Evolutionary conservation across 2,113 vertebrate species (phyloP).

Genomic region (Alethe diademata): DNA sequence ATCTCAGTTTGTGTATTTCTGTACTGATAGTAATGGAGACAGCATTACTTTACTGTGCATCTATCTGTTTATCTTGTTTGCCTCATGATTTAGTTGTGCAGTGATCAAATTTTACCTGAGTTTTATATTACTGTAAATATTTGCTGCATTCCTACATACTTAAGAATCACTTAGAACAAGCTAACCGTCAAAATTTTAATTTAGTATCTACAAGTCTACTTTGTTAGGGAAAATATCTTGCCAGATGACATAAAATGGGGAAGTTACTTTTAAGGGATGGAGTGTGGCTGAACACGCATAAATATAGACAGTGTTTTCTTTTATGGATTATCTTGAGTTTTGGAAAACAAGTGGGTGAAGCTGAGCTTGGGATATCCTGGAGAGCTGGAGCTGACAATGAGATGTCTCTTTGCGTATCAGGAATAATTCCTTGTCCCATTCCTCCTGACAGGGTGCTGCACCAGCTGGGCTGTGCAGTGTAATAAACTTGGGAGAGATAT

Average conservation of each 20-base stretch:
- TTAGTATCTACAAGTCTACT: neutral
- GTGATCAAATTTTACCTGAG: neutral
- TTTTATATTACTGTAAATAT: neutral
- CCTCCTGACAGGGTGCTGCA: neutral
- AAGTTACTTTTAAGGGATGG: neutral
- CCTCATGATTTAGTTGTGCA: neutral
- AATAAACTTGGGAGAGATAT: neutral
- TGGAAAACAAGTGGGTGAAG: neutral
- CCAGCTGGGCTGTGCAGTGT: neutral
- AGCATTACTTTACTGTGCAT: too few relatives aligned
- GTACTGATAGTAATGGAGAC: neutral
- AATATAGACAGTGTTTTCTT: neutral
- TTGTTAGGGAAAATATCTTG: neutral
- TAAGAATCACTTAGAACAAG: neutral
- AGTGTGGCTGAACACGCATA: neutral
- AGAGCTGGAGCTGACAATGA: neutral
- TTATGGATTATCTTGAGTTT: neutral
- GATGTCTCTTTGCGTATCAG: fast-evolving
- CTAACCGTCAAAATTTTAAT: neutral
- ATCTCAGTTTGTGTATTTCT: neutral
- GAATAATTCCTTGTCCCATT: neutral
- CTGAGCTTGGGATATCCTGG: too few relatives aligned
- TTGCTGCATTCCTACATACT: fast-evolving
- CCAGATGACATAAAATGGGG: neutral
- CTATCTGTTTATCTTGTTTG: neutral